Evolutionary conservation across 2,888 invertebrate genomes (phyloP), one percentile per base, ranked within the genome.

Genomic region (Horisme vitalbata): DNA sequence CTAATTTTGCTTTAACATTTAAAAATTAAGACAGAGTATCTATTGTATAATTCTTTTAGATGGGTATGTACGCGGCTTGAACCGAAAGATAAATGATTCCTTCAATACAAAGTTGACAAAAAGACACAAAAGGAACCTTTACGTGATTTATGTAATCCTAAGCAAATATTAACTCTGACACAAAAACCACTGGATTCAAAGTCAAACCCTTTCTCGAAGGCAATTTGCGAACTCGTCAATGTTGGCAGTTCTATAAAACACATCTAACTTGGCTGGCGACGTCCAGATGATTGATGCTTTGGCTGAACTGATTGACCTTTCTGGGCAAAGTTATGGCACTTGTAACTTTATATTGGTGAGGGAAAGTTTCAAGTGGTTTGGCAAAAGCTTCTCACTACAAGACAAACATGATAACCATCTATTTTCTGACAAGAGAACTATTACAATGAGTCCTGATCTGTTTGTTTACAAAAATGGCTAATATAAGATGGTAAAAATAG

Each of bases 251-350:
- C 21, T 18, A 28, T 31, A 52, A 34, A 39, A 47, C 41, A 35
- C 41, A 21, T 39, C 38, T 28, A 28, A 43, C 49, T 41, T 39
- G n/a, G n/a, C 41, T 45, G 31, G 13, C 20, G 35, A 24, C 26
- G 36, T 18, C 34, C 30, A 24, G n/a, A 45, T 52, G 55, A 55
- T 55, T 32, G 52, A 55, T 55, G 34, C 28, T 32, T 20, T 6
- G 13, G 35, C 8, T 36, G 28, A 45, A 41, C 41, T 27, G 49
- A 53, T 49, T 43, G 48, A 49, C 35, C 44, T 31, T 34, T 30
- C 13, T 11, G 13, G 18, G 6, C 36, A 33, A 23, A 24, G 34
- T 27, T 41, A 38, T 3, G 13, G 37, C 12, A 49, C 34, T 44
- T 32, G 28, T 34, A 30, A 43, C 43, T 43, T 38, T 43, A 30